Conservation (phyloP, 2,797 vertebrate species). For the Alcedo atthis region DNA sequence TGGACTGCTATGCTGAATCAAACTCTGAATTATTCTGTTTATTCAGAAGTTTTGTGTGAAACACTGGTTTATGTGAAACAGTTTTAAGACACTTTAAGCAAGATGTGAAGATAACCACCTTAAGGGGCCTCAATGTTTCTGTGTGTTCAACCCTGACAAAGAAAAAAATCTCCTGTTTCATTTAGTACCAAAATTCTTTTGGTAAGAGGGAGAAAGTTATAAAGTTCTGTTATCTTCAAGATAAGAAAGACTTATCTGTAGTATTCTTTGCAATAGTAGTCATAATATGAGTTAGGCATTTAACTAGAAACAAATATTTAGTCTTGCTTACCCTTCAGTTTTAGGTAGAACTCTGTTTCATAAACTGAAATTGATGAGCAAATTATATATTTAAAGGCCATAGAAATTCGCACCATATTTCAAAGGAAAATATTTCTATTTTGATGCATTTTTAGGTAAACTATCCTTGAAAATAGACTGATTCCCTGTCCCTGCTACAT, state of each 20-base stretch:
- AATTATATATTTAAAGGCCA: not conserved
- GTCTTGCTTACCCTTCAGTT: not conserved
- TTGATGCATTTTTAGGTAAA: not conserved
- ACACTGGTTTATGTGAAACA: not conserved
- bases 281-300: not conserved
- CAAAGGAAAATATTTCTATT: constrained; percentile 2
- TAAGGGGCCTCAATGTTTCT: not conserved
- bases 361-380: not conserved
- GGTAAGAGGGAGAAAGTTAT: not conserved
- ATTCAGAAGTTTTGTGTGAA: no score
- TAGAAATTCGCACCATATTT: not conserved
- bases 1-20: not conserved
- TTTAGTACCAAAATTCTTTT: not conserved
- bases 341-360: not conserved
- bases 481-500: not conserved
- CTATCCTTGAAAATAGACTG: not conserved
- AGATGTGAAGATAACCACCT: not conserved
- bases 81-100: not conserved
- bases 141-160: not conserved
- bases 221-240: not conserved
- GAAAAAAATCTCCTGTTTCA: not conserved
- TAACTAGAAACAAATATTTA: not conserved
- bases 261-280: not conserved
- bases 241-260: not conserved
- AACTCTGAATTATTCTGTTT: not conserved